A percentile compares a stretch with the other conserved stretches of the same genome.
phyloP scores from a whole-genome alignment of 2,888 invertebrate genomes.

The Pheosia gnoma region DNA sequence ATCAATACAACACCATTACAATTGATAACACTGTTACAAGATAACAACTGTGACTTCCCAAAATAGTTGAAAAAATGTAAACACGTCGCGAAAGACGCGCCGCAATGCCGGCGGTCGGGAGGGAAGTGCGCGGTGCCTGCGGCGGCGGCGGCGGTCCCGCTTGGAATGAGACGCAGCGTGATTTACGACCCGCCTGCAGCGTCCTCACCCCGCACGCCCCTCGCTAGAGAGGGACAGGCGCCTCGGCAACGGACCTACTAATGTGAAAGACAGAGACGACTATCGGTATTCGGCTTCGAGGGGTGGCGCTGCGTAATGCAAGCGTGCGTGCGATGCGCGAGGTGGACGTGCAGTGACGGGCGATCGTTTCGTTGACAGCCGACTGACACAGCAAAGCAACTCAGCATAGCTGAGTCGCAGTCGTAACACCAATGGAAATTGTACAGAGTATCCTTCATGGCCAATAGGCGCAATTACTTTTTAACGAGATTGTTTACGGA shows the following conservation, averaged over 20 bases:
- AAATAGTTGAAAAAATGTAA: conserved; percentile 70
- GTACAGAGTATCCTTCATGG: conserved; percentile 53
- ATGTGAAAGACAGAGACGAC: conserved; percentile 63
- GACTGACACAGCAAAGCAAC: conserved; percentile 70
- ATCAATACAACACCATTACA: conserved; percentile 70
- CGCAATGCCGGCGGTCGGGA: conserved; percentile 75
- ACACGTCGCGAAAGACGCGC: conserved; percentile 82
- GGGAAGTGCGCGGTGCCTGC: conserved; percentile 82
- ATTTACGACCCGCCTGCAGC: conserved; percentile 85
- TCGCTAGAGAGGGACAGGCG: conserved; percentile 63
- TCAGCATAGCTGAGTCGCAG: conserved; percentile 74
- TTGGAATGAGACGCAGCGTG: conserved; percentile 83
- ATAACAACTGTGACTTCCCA: conserved; percentile 68
- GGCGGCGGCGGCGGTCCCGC: conserved; percentile 82
- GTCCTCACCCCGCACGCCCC: conserved; percentile 78
- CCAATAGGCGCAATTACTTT: conserved; percentile 61
- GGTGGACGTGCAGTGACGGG: conserved; percentile 81
- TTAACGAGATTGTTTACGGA: conserved; percentile 58
- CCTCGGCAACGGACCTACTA: conserved; percentile 27
- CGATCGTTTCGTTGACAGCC: conserved; percentile 80
- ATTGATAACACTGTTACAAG: conserved; percentile 58
- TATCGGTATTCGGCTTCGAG: conserved; percentile 66
- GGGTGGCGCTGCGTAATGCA: conserved; percentile 84
- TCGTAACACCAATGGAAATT: conserved; percentile 66
- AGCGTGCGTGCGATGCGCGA: conserved; percentile 84